These are phyloP conservation scores for Seira musarum DNA, from an alignment of 2,888 invertebrate species.

Conservation along the genomic window DNA sequence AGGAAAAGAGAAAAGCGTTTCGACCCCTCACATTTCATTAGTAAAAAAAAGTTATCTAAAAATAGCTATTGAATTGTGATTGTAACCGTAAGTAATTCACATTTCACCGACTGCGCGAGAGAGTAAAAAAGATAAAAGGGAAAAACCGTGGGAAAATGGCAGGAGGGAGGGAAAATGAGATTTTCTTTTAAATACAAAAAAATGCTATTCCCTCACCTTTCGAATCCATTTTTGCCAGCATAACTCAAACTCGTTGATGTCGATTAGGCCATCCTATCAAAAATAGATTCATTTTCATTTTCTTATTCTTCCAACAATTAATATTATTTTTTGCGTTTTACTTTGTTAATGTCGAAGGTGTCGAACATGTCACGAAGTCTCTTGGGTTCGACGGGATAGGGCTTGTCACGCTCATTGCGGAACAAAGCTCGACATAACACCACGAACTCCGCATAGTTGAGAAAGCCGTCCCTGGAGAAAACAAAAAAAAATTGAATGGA, in stretches of 20 bases:
- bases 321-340: conserved; percentile 60
- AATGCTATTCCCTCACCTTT: conserved; percentile 80
- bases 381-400: conserved; percentile 83
- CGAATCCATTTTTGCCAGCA: conserved; percentile 96
- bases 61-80: too few species aligned
- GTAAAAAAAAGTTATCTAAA: too few species aligned
- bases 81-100: too few species aligned
- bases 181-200: too few species aligned
- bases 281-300: neutral
- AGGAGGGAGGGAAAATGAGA: too few species aligned
- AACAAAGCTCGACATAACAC: conserved; percentile 89
- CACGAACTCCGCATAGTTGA: conserved; percentile 85
- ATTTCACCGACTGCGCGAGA: too few species aligned
- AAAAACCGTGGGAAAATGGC: too few species aligned
- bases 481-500: conserved; percentile 42
- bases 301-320: neutral
- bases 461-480: conserved; percentile 81
- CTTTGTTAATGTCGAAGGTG: conserved; percentile 84
- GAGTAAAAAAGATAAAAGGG: too few species aligned
- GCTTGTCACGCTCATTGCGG: conserved; percentile 88
- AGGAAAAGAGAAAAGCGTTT: too few species aligned
- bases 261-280: conserved; percentile 75
- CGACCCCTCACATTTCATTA: too few species aligned
- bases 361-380: conserved; percentile 83
- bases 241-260: conserved; percentile 85